These are phyloP conservation scores for Hestina assimilis DNA, from an alignment of 1,140 invertebrate species.

Conservation along the genomic window DNA sequence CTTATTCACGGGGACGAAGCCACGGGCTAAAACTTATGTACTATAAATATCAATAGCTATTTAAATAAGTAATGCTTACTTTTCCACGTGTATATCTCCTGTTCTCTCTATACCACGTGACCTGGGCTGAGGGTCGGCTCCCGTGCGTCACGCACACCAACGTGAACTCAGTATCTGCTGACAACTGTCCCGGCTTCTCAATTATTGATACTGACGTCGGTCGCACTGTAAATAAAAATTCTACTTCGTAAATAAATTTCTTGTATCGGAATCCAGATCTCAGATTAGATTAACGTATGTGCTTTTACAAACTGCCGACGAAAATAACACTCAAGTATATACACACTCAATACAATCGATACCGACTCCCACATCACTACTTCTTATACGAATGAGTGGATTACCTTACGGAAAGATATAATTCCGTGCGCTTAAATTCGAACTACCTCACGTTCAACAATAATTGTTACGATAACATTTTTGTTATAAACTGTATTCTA, in stretches of 20 bases:
- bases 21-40: too few relatives aligned
- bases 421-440: too few relatives aligned
- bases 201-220: conserved; percentile 87
- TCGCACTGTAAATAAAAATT: conserved; percentile 78
- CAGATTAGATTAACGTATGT: background rate
- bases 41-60: background rate
- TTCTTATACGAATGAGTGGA: too few relatives aligned
- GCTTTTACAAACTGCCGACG: too few relatives aligned
- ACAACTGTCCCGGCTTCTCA: conserved; percentile 84
- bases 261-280: background rate
- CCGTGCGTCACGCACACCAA: conserved; percentile 87
- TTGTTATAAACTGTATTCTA: too few relatives aligned
- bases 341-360: too few relatives aligned
- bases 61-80: conserved; percentile 68
- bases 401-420: too few relatives aligned
- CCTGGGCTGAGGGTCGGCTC: conserved; percentile 88
- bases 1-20: too few relatives aligned
- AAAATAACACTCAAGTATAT: too few relatives aligned
- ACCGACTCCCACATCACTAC: too few relatives aligned
- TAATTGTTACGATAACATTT: too few relatives aligned
- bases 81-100: conserved; percentile 83
- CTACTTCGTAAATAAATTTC: background rate
- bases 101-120: conserved; percentile 90
- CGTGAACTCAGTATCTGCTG: conserved; percentile 86
- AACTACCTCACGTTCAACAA: too few relatives aligned